Evolutionary conservation across 2,888 invertebrate genomes (phyloP).

Genomic region (Orthosia gracilis): DNA sequence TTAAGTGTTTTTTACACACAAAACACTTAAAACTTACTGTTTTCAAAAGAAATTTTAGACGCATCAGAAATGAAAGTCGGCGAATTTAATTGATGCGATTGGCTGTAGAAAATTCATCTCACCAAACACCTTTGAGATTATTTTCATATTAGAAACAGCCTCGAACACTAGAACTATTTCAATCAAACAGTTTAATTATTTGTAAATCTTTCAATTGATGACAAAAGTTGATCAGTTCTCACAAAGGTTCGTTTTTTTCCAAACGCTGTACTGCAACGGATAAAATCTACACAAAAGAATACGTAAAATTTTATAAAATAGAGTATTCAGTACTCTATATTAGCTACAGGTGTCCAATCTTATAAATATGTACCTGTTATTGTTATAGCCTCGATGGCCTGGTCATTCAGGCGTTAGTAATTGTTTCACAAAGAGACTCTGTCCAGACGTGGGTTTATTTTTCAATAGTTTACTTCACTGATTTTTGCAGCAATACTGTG

Average conservation of each 20-base stretch:
- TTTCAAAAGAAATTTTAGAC: too few species aligned
- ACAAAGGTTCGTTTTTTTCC: background rate
- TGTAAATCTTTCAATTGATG: background rate
- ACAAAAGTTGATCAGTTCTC: background rate
- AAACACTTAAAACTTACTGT: too few species aligned
- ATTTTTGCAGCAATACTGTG: background rate
- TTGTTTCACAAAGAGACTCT: conserved; percentile 28
- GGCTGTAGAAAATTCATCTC: too few species aligned
- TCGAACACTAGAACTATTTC: background rate
- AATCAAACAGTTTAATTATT: background rate
- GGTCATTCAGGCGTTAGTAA: conserved; percentile 45
- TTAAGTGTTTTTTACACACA: too few species aligned
- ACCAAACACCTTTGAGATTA: too few species aligned
- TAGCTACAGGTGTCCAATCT: background rate
- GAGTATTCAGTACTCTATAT: too few species aligned
- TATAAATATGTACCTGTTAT: background rate
- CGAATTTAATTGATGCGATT: too few species aligned
- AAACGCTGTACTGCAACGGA: background rate
- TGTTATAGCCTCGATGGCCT: background rate
- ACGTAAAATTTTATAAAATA: background rate
- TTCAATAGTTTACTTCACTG: background rate
- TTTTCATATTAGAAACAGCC: too few species aligned
- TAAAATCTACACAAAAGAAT: conserved; percentile 7
- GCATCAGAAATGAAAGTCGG: too few species aligned
- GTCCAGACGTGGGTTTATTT: conserved; percentile 9